Evolutionary conservation across 1,140 invertebrate species (phyloP), one percentile per base, ranked within the genome.

Genomic region (Charaxes varanes): DNA sequence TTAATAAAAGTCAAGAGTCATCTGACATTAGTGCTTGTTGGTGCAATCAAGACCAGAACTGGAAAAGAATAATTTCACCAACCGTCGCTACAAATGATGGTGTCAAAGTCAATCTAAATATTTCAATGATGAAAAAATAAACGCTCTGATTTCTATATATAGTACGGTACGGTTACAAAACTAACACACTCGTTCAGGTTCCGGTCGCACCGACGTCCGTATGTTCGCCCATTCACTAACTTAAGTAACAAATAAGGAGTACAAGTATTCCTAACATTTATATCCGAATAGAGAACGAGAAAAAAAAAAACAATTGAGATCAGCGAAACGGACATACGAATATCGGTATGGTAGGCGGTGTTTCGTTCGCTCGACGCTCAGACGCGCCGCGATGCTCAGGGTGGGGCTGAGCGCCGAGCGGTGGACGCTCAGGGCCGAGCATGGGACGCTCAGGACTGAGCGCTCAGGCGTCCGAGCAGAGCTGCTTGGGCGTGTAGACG

Each of bases 401-500:
- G 6, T 2, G 13, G 31, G 37, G 13, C 24, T 26, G n/a, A 38
- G 24, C 16, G 26, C 16, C 30, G 16, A n/a, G n/a, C 7, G 2
- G 3, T 27, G n/a, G 17, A n/a, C n/a, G 26, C 22, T 6, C 11
- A 23, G 27, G 40, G 15, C 19, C 16, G 8, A 27, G 26, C 6
- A 19, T 14, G 23, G 12, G 22, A 7, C 10, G 23, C 23, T 28
- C 27, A 7, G 13, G 27, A 5, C 15, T 10, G 15, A 31, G 18
- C 24, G 22, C 33, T 65, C 60, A 78, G 30, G 68, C 67, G 53
- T 82, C 68, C 31, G 70, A 68, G 45, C 71, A 69, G 4, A 77
- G 59, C 34, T 87, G 85, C 73, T 95, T 94, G 30, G 95, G 95
- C 36, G 94, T 97, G 81, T 97, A 97, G 47, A 93, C 94, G 42